Evolutionary conservation across 2,797 vertebrate genomes (phyloP), one percentile per base, ranked within the genome.

Genomic region (Poeciliopsis gracilis): DNA sequence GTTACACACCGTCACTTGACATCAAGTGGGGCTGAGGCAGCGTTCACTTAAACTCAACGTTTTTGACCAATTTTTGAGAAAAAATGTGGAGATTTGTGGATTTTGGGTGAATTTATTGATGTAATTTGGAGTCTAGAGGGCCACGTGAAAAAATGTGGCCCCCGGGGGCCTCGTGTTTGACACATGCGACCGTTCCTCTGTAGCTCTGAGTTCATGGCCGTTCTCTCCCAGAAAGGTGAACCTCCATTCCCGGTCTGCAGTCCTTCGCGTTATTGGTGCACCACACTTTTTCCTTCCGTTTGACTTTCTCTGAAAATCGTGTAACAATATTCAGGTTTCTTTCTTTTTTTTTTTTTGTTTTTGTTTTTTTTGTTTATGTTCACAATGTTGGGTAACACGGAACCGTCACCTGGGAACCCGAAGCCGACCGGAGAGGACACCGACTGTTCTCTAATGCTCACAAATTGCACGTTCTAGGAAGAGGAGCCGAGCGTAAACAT

Each of bases 401-500:
- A 78, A 69, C 57, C 0, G 53, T 51, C 47, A 23, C 47, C 69
- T 82, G 87, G 77, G 85, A 89, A 91, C 82, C 73, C 75, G 23
- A 85, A 77, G 80, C 76, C 83, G 85, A 73, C 72, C 28, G 51
- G 70, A 77, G 59, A 71, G 84, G 30, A 69, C 82, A 66, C 79
- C 86, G 88, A 81, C 53, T 53, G 86, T 75, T 85, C 77, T 82
- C 77, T 72, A 38, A 57, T 82, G 84, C 81, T 45, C 38, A 80
- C 76, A 80, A 90, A 93, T 83, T 84, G 82, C 28, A 78, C 2
- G 16, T 86, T 84, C 1, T 15, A 79, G 72, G 51, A 53, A 53
- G 51, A 61, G 30, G 66, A 57, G 77, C 20, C 4, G 16, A 76
- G 66, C 71, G 73, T 76, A 88, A 92, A 93, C 90, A 87, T 90